phyloP scores from a whole-genome alignment of 2,888 invertebrate genomes.

The Hyposoter didymator region DNA sequence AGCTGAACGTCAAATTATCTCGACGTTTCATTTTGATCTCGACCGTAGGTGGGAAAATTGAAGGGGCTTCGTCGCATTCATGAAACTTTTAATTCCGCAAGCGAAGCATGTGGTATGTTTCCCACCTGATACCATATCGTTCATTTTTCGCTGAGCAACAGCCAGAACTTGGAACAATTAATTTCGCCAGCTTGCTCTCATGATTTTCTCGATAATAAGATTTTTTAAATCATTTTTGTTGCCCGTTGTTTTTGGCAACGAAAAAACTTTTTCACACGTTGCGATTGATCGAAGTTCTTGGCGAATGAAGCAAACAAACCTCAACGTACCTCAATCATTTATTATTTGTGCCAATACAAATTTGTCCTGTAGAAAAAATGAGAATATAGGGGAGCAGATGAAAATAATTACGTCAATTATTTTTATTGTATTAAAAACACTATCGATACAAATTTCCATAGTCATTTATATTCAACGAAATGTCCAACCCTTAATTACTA shows the following conservation, averaged over 20 bases:
- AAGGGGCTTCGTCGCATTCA: slow-evolving; percentile 25
- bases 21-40: slow-evolving; percentile 9
- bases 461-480: neutral
- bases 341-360: neutral
- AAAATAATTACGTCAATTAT: neutral
- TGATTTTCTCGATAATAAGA: slow-evolving; percentile 37
- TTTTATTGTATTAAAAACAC: neutral
- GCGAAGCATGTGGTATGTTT: slow-evolving; percentile 36
- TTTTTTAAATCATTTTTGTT: slow-evolving; percentile 29
- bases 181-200: slow-evolving; percentile 40
- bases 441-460: neutral
- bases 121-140: slow-evolving; percentile 32
- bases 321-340: neutral
- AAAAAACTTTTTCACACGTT: neutral
- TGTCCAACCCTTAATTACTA: neutral
- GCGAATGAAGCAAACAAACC: neutral
- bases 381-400: neutral
- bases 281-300: neutral
- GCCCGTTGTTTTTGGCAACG: neutral
- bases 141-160: slow-evolving; percentile 20
- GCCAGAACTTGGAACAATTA: slow-evolving; percentile 52
- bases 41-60: slow-evolving; percentile 22
- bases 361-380: neutral
- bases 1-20: slow-evolving; percentile 55
- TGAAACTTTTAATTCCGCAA: slow-evolving; percentile 13